Conservation (phyloP, 92 coral and sea anemone species). For the Zoanthus solanderi region DNA sequence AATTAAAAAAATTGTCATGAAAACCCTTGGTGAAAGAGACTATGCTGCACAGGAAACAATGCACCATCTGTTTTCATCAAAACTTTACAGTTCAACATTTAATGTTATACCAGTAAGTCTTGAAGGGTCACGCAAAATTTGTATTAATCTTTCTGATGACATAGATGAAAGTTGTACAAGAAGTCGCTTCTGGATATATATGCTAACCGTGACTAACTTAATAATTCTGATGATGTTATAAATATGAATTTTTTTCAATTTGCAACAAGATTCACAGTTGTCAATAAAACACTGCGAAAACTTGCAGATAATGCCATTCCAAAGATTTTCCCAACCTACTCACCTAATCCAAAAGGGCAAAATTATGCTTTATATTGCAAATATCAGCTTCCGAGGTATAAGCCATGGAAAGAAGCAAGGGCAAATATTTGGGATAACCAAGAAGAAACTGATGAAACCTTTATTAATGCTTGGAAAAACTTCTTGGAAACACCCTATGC, state of each 20-base stretch:
- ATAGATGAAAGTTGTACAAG: no score
- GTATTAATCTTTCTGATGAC: no score
- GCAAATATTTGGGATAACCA: slow-evolving; percentile 61
- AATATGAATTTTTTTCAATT: slow-evolving; percentile 13
- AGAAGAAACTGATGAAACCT: slow-evolving; percentile 47
- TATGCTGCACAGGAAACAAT: no score
- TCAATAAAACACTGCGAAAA: slow-evolving; percentile 57
- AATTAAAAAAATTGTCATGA: no score
- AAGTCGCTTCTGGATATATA: neutral
- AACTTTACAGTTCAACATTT: no score
- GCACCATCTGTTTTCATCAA: no score
- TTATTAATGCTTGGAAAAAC: no score
- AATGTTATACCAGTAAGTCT: no score
- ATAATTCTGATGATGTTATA: neutral
- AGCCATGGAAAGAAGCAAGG: slow-evolving; percentile 64
- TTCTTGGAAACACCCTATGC: no score
- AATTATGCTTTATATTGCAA: slow-evolving; percentile 65
- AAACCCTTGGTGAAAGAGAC: no score
- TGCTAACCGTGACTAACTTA: neutral
- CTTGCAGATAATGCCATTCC: slow-evolving; percentile 61
- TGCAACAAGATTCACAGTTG: slow-evolving; percentile 38
- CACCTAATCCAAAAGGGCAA: slow-evolving; percentile 66
- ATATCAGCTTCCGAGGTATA: slow-evolving; percentile 72
- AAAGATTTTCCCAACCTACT: slow-evolving; percentile 60
- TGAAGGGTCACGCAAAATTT: no score